phyloP scores from a whole-genome alignment of 2,113 vertebrate species.

The Pterophyllum scalare region DNA sequence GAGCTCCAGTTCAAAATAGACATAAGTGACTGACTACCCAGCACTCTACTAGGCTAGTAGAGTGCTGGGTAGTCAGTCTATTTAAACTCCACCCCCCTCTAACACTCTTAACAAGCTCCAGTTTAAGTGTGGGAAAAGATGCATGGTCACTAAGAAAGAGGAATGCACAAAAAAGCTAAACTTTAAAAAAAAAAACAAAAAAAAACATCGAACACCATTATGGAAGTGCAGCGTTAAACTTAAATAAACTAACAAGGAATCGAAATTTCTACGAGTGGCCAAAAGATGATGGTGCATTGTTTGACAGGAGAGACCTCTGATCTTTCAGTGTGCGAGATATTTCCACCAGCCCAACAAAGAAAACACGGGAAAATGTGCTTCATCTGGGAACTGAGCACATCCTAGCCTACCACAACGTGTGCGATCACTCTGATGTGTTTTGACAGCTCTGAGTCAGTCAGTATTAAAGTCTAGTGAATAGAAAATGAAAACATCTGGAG shows the following conservation, averaged over 20 bases:
- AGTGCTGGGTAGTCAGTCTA: too few relatives aligned
- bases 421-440: conserved; percentile 54
- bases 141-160: rapidly evolving
- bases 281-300: conserved; percentile 6
- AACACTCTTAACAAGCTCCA: neutral
- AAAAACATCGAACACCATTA: too few relatives aligned
- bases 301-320: conserved; percentile 15
- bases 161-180: neutral
- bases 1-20: conserved; percentile 22
- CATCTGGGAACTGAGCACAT: conserved; percentile 10
- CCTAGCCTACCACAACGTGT: conserved; percentile 7
- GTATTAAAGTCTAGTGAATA: conserved; percentile 67
- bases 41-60: neutral
- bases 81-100: neutral
- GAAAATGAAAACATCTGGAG: conserved; percentile 63
- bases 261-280: neutral
- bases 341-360: neutral
- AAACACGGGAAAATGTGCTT: conserved; percentile 14
- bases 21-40: conserved; percentile 12
- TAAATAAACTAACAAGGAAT: neutral
- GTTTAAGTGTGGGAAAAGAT: neutral
- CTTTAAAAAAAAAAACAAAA: too few relatives aligned
- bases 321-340: conserved; percentile 4
- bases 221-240: neutral
- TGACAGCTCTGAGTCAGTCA: conserved; percentile 62